Base-by-base conservation (phyloP, 2,888 invertebrate species). In the Formica aserva region DNA sequence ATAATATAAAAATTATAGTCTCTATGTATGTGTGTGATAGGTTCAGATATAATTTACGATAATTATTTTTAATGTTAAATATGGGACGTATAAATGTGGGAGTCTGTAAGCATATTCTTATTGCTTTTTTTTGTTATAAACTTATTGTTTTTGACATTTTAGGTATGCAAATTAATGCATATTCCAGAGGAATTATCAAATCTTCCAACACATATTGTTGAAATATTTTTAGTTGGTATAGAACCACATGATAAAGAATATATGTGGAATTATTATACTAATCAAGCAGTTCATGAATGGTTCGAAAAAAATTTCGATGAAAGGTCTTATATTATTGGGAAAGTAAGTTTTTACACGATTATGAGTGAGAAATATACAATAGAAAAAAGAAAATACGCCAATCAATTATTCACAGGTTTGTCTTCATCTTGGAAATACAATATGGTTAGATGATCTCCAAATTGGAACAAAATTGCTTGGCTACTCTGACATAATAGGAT, bases 401-500 rank as follows among this genome's bases (percentile, higher is more conserved):
- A 60, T 69, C 13, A 69, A 45, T 78, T 71, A 57, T 83, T 11
- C 80, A 13, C 62, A 96, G 92, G 95, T 97, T 55, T 93, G 94
- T 9, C 92, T 97, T 86, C 96, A 96, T 71, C 91, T 97, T 41
- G 96, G 96, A 0, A 95, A 96, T 85, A 96, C 95, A 0, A 92
- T 97, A 55, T 97, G 97, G 95, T 95, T 97, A 1, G 96, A 97
- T 76, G 96, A 96, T 3, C 92, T 97, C 57, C 96, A 96, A 91
- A 95, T 96, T 41, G 95, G 96, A 84, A 95, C 96, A 86, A 95
- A 96, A 82, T 93, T 97, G 32, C 92, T 95, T 0, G 95, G 96
- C 35, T 95, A 96, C 89, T 94, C 95, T 0, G 95, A 93, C 74
- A 82, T 96, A 5, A 95, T 96, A 3, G 95, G 95, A 86, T 94